Percentiles rank a stretch among this genome's conserved stretches.
Conservation (phyloP, 35 echinoderm and acorn worm genomes). For the Lytechinus pictus region DNA sequence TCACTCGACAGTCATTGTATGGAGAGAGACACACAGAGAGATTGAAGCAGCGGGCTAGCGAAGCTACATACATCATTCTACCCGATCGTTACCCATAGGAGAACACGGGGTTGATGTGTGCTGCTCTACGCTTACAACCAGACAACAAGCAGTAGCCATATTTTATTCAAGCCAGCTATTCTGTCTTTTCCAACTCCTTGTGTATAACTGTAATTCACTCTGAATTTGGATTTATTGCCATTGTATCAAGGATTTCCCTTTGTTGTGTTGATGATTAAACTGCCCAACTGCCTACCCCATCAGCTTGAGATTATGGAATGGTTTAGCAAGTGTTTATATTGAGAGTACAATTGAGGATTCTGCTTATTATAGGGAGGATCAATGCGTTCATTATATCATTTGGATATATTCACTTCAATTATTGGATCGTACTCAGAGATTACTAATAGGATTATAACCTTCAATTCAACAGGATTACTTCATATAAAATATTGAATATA, state of each 20-base stretch:
- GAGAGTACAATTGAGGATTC: not conserved
- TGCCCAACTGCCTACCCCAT: not conserved
- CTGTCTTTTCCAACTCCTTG: not conserved
- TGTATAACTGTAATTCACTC: not conserved
- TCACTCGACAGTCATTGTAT: not conserved
- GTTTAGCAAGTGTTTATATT: not conserved
- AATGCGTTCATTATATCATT: not conserved
- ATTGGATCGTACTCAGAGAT: conserved; percentile 1
- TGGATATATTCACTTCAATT: not conserved
- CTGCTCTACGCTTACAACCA: not conserved
- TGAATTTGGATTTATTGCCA: not conserved
- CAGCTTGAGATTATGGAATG: not conserved
- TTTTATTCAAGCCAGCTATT: not conserved
- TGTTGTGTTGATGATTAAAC: not conserved
- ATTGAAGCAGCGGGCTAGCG: not conserved
- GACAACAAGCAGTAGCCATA: not conserved
- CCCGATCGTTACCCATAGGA: not conserved
- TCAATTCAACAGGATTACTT: not conserved
- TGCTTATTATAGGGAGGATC: not conserved
- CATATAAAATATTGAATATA: not conserved
- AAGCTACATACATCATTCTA: not conserved
- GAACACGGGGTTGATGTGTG: not conserved
- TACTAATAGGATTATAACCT: conserved; percentile 12
- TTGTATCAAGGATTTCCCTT: not conserved
- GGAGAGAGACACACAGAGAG: not conserved